Conservation (phyloP, 2,113 vertebrate species). For the Epinephelus cyanopodus region DNA sequence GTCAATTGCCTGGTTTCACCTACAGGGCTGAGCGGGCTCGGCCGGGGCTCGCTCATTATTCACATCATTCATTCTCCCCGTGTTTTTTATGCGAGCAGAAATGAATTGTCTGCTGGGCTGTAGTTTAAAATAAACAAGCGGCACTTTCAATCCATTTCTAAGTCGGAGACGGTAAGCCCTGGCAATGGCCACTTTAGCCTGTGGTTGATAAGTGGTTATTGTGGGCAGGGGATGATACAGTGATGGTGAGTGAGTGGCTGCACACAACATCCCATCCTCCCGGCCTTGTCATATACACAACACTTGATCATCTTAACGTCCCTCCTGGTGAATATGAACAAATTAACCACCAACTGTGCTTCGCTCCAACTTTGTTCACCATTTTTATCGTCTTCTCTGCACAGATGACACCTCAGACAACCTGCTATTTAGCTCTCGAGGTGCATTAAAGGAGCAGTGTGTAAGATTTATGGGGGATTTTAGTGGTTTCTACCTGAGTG, state of each 20-base stretch:
- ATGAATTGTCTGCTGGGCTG: slow-evolving; percentile 61
- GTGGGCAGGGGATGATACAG: slow-evolving; percentile 45
- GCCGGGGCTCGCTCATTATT: slow-evolving; percentile 60
- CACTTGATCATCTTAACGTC: slow-evolving; percentile 65
- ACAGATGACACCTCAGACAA: slow-evolving; percentile 31
- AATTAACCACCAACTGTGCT: slow-evolving; percentile 56
- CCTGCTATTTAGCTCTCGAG: slow-evolving; percentile 15
- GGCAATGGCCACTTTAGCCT: slow-evolving; percentile 61
- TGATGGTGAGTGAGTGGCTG: slow-evolving; percentile 50
- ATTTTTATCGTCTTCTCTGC: slow-evolving; percentile 29
- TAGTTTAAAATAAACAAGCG: slow-evolving; percentile 62
- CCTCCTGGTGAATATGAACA: slow-evolving; percentile 54
- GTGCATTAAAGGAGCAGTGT: neutral
- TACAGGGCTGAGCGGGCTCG: slow-evolving; percentile 46
- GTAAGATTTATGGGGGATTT: too few relatives aligned
- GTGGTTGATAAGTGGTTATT: slow-evolving; percentile 71
- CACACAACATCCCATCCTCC: slow-evolving; percentile 59
- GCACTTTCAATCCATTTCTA: slow-evolving; percentile 47
- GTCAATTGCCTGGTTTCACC: slow-evolving; percentile 67
- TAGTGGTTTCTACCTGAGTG: too few relatives aligned
- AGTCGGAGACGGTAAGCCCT: slow-evolving; percentile 34
- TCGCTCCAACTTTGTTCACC: slow-evolving; percentile 44
- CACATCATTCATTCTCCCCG: slow-evolving; percentile 57
- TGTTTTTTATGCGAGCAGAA: slow-evolving; percentile 46
- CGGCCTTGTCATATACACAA: slow-evolving; percentile 33